Evolutionary conservation across 2,888 invertebrate species (phyloP).

Genomic region (Chalcis sispes): DNA sequence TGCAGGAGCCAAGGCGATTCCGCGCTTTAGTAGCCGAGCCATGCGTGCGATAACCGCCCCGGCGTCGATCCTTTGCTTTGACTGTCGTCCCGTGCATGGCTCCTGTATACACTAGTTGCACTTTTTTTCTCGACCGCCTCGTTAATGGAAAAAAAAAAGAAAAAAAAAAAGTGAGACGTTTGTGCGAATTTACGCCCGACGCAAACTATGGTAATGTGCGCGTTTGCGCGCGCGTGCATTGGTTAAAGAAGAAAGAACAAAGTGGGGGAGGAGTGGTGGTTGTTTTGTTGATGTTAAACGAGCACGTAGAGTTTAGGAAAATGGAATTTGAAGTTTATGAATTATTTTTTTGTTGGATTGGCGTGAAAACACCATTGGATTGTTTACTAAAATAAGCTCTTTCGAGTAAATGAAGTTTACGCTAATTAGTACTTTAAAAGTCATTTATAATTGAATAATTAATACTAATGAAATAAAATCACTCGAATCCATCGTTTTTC

Average conservation of each 20-base stretch:
- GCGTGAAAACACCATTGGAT: neutral
- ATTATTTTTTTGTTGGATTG: neutral
- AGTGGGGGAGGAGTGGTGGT: too few species aligned
- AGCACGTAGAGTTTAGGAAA: too few species aligned
- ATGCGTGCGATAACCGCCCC: conserved; percentile 10
- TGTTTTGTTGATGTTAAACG: too few species aligned
- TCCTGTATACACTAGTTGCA: too few species aligned
- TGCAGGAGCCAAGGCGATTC: conserved; percentile 2
- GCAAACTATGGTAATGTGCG: neutral
- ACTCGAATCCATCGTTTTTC: neutral
- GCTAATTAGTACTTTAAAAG: neutral
- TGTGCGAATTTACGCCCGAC: neutral
- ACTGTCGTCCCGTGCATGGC: neutral
- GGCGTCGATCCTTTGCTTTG: conserved; percentile 34
- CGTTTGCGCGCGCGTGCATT: neutral
- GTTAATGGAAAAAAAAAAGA: neutral
- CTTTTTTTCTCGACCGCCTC: too few species aligned
- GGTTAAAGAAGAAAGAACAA: neutral
- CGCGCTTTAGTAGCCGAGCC: conserved; percentile 6
- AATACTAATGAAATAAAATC: neutral
- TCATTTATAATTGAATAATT: too few species aligned
- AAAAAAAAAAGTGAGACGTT: neutral
- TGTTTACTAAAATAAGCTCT: too few species aligned
- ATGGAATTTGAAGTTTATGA: too few species aligned
- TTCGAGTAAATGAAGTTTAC: too few species aligned